A percentile compares a stretch with the other conserved stretches of the same genome.
Conservation (phyloP, 2,113 vertebrate species). For the Epinephelus cyanopodus region DNA sequence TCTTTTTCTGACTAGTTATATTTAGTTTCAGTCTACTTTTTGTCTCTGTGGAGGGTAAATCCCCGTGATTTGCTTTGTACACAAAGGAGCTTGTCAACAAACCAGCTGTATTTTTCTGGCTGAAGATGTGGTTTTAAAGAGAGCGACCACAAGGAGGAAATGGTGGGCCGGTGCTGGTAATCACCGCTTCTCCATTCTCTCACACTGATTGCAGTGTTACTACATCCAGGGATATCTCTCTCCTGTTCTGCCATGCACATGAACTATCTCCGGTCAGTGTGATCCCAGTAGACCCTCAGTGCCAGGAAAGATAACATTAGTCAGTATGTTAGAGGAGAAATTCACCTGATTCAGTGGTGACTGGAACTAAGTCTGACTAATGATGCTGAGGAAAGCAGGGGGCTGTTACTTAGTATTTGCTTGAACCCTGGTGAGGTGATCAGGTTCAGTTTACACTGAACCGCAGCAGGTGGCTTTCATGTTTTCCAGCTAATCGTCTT, state of each 20-base stretch:
- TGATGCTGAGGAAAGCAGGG: neutral
- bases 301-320: slow-evolving; percentile 24
- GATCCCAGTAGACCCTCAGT: slow-evolving; percentile 10
- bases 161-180: slow-evolving; percentile 54
- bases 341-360: slow-evolving; percentile 20
- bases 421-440: neutral
- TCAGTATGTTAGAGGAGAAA: neutral
- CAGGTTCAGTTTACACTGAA: slow-evolving; percentile 48
- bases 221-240: slow-evolving; percentile 2
- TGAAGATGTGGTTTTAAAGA: slow-evolving; percentile 64
- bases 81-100: slow-evolving; percentile 71
- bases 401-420: neutral
- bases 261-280: neutral
- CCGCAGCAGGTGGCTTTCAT: slow-evolving; percentile 44
- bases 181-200: slow-evolving; percentile 41
- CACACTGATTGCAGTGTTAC: slow-evolving; percentile 44
- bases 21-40: slow-evolving; percentile 36
- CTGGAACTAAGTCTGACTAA: neutral
- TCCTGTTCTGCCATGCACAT: neutral
- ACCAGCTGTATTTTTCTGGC: slow-evolving; percentile 55
- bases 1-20: slow-evolving; percentile 36
- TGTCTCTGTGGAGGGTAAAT: slow-evolving; percentile 61
- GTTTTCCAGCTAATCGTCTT: slow-evolving; percentile 41
- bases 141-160: slow-evolving; percentile 73
- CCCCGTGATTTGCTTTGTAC: slow-evolving; percentile 54